These are phyloP conservation scores for Macaria liturata DNA, from an alignment of 2,888 invertebrate species.

Conservation along the genomic window DNA sequence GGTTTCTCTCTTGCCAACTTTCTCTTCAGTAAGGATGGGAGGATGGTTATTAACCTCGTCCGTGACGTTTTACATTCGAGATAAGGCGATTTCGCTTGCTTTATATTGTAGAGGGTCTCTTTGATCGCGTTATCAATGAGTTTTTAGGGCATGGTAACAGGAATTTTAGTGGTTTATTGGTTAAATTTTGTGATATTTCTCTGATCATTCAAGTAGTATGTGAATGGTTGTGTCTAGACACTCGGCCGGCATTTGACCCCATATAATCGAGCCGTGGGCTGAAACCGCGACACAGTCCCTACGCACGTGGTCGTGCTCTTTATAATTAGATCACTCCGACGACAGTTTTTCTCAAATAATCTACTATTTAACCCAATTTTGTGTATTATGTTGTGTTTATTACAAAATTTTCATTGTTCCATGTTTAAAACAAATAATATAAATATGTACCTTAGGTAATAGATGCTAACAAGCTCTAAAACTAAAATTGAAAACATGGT, in stretches of 20 bases:
- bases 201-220: constrained; percentile 13
- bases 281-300: constrained; percentile 57
- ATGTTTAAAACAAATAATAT: no score
- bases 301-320: constrained; percentile 62
- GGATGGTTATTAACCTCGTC: constrained; percentile 25
- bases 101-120: not conserved
- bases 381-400: no score
- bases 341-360: not conserved
- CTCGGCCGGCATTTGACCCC: constrained; percentile 60
- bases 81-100: constrained; percentile 8
- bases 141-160: no score
- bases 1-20: constrained; percentile 33
- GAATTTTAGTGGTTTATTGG: no score
- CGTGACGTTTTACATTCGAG: constrained; percentile 15
- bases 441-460: no score
- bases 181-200: not conserved
- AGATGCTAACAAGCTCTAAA: no score
- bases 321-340: constrained; percentile 58
- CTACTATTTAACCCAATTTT: no score
- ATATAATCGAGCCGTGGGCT: constrained; percentile 47
- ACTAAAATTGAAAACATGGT: no score
- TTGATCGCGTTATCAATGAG: not conserved
- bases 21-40: constrained; percentile 35
- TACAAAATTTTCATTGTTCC: no score
- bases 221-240: constrained; percentile 48